Evolutionary conservation across 2,113 vertebrate genomes (phyloP).

Genomic region (Poeciliopsis turrubarensis): DNA sequence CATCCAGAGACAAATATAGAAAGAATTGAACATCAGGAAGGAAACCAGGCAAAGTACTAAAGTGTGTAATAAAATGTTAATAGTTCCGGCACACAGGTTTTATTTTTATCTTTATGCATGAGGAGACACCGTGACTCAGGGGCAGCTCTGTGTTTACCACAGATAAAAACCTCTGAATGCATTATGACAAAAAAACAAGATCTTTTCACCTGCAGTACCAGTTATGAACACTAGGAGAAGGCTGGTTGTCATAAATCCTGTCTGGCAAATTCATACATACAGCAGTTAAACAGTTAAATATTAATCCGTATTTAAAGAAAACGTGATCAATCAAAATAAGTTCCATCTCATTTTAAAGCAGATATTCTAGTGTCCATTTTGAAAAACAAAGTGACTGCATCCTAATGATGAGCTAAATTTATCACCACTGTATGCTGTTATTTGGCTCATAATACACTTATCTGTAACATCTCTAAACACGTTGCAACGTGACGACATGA

Average conservation of each 20-base stretch:
- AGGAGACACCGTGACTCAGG: background rate
- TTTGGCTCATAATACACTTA: too few species aligned
- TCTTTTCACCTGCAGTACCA: background rate
- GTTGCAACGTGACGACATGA: too few species aligned
- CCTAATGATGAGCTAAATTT: too few species aligned
- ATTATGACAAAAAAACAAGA: background rate
- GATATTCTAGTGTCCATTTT: too few species aligned
- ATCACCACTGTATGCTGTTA: too few species aligned
- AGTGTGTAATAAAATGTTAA: slow-evolving; percentile 3
- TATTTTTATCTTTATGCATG: background rate
- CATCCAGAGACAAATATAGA: slow-evolving; percentile 5
- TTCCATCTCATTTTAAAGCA: too few species aligned
- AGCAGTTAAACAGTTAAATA: too few species aligned
- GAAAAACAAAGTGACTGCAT: too few species aligned
- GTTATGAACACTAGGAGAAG: background rate
- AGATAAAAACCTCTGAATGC: background rate
- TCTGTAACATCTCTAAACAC: too few species aligned
- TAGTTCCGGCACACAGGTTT: background rate
- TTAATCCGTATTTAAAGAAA: too few species aligned
- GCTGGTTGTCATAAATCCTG: background rate
- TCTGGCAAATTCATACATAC: too few species aligned
- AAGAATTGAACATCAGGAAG: background rate
- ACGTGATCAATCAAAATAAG: too few species aligned
- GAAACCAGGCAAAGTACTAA: background rate
- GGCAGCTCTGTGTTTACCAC: background rate